phyloP scores from a whole-genome alignment of 2,797 vertebrate species.

The Rhyacichthys aspro region DNA sequence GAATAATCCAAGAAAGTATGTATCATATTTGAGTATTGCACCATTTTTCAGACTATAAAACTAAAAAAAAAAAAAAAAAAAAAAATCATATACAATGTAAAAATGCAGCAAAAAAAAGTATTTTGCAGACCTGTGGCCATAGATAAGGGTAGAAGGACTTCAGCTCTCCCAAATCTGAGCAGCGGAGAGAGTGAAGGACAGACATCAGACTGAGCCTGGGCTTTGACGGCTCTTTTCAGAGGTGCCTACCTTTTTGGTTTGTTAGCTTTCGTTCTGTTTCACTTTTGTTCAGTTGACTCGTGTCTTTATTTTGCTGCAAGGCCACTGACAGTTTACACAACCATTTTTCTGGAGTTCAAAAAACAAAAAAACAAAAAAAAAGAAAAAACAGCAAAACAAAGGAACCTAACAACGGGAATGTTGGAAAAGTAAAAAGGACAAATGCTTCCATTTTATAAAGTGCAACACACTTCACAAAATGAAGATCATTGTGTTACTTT shows the following conservation, averaged over 20 bases:
- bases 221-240: conserved; percentile 78
- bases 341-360: conserved; percentile 87
- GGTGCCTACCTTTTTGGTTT: conserved; percentile 82
- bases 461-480: conserved; percentile 87
- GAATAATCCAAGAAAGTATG: conserved; percentile 90
- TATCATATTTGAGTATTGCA: conserved; percentile 94
- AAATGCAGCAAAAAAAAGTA: conserved; percentile 77
- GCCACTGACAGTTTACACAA: conserved; percentile 97
- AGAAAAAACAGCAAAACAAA: conserved; percentile 59
- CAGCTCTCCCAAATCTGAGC: conserved; percentile 79
- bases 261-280: conserved; percentile 67
- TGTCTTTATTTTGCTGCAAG: conserved; percentile 68
- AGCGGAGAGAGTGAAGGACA: conserved; percentile 61
- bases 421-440: conserved; percentile 71
- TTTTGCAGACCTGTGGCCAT: conserved; percentile 92
- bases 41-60: conserved; percentile 85
- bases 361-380: conserved; percentile 61
- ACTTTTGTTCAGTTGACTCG: conserved; percentile 46
- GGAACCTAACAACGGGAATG: conserved; percentile 75
- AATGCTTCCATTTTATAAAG: conserved; percentile 84
- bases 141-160: conserved; percentile 86
- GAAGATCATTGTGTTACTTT: conserved; percentile 90
- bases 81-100: conserved; percentile 77
- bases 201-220: conserved; percentile 75
- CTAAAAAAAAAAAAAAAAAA: conserved; percentile 62